Evolutionary conservation across 2,888 invertebrate genomes (phyloP).

Genomic region (Drosophila subsilvestris): DNA sequence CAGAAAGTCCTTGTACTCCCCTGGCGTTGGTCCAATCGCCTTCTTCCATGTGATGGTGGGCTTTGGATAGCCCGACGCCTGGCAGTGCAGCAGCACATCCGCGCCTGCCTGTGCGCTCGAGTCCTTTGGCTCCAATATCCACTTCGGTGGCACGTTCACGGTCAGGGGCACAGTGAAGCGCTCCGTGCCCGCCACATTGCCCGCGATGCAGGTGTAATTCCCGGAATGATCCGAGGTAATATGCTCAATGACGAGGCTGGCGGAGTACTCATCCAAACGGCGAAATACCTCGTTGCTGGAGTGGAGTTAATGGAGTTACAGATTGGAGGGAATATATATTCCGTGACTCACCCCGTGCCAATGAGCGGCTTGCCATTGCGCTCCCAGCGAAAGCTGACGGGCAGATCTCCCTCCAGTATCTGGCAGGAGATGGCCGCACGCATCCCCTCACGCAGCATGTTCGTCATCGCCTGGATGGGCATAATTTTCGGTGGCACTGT

Average conservation of each 20-base stretch:
- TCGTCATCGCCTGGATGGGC: slow-evolving; percentile 92
- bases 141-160: slow-evolving; percentile 95
- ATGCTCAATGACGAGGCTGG: slow-evolving; percentile 93
- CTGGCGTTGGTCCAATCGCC: slow-evolving; percentile 91
- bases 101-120: slow-evolving; percentile 93
- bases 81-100: slow-evolving; percentile 93
- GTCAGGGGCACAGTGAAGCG: slow-evolving; percentile 91
- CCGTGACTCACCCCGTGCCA: slow-evolving; percentile 85
- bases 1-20: slow-evolving; percentile 93
- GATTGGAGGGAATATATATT: background rate
- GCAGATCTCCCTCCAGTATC: slow-evolving; percentile 96
- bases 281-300: slow-evolving; percentile 85
- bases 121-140: slow-evolving; percentile 93
- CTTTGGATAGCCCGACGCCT: slow-evolving; percentile 95
- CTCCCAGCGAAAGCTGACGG: slow-evolving; percentile 96
- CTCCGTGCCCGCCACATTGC: slow-evolving; percentile 92
- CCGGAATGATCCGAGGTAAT: slow-evolving; percentile 94
- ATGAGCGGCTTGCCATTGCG: slow-evolving; percentile 92
- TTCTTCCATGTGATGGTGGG: slow-evolving; percentile 95
- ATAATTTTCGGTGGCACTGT: slow-evolving; percentile 93
- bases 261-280: slow-evolving; percentile 93
- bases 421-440: slow-evolving; percentile 95
- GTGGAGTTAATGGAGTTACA: background rate
- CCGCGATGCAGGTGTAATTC: slow-evolving; percentile 95
- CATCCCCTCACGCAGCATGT: slow-evolving; percentile 92